phyloP scores from a whole-genome alignment of 2,888 invertebrate species.

The Lymantria monacha region DNA sequence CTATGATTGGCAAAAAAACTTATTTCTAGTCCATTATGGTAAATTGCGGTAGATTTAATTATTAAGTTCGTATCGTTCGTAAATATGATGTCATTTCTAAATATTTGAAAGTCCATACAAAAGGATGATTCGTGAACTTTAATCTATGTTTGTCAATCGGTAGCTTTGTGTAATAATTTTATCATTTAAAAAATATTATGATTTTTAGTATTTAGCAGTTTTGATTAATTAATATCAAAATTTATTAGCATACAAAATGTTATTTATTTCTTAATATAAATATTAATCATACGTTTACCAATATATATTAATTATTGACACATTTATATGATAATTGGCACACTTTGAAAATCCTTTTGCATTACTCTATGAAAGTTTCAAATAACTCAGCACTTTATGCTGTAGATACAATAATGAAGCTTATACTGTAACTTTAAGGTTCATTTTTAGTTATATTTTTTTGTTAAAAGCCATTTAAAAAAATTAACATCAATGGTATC shows the following conservation, averaged over 20 bases:
- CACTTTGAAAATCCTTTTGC: conserved; percentile 12
- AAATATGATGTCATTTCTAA: conserved; percentile 28
- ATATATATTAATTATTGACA: conserved; percentile 15
- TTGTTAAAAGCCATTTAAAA: conserved; percentile 42
- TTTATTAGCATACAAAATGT: conserved; percentile 17
- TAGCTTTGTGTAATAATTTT: conserved; percentile 8
- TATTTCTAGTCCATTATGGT: conserved; percentile 3
- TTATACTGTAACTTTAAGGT: conserved; percentile 13
- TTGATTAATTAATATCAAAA: conserved; percentile 12
- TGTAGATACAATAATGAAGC: conserved; percentile 8
- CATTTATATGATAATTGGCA: conserved; percentile 26
- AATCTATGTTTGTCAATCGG: conserved; percentile 11
- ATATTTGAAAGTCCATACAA: conserved; percentile 9
- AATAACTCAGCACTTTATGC: conserved; percentile 8
- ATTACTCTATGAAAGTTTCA: conserved; percentile 5
- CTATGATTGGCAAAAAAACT: conserved; percentile 19
- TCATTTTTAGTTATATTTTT: conserved; percentile 10
- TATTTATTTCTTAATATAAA: conserved; percentile 5
- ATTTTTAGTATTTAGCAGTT: conserved; percentile 14
- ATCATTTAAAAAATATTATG: conserved; percentile 7
- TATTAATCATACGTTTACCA: conserved; percentile 13
- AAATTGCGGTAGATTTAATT: conserved; percentile 17
- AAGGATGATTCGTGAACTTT: conserved; percentile 2
- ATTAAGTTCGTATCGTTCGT: conserved; percentile 8
- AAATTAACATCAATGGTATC: conserved; percentile 51